These are phyloP conservation scores for Thera obeliscata DNA, from an alignment of 2,888 invertebrate genomes.

Conservation along the genomic window DNA sequence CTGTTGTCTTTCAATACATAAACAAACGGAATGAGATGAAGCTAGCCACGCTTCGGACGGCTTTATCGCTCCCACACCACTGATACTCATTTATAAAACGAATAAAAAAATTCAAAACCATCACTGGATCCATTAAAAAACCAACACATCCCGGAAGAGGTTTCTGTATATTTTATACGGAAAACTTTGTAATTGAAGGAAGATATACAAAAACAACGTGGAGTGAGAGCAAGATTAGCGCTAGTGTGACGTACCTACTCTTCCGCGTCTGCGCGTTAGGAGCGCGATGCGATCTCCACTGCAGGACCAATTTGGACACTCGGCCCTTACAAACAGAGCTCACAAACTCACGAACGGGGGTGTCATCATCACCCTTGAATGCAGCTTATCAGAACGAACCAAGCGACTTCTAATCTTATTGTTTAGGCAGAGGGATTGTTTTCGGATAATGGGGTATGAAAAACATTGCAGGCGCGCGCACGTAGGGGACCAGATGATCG, in stretches of 20 bases:
- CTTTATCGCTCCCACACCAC: slow-evolving; percentile 21
- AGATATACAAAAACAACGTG: slow-evolving; percentile 56
- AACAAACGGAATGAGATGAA: slow-evolving; percentile 80
- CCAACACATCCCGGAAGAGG: slow-evolving; percentile 6
- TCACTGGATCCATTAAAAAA: slow-evolving; percentile 4
- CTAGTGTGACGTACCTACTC: slow-evolving; percentile 77
- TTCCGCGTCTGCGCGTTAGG: slow-evolving; percentile 79
- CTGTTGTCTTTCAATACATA: slow-evolving; percentile 83
- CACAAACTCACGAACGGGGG: slow-evolving; percentile 54
- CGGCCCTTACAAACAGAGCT: slow-evolving; percentile 64
- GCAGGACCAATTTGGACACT: slow-evolving; percentile 68
- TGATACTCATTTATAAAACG: slow-evolving; percentile 12
- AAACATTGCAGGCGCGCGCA: slow-evolving; percentile 66
- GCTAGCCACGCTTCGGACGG: slow-evolving; percentile 60
- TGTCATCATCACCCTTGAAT: slow-evolving; percentile 59
- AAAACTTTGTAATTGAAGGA: slow-evolving; percentile 37
- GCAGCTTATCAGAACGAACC: slow-evolving; percentile 54
- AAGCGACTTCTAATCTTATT: slow-evolving; percentile 47
- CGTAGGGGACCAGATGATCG: slow-evolving; percentile 74
- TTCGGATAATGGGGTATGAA: slow-evolving; percentile 23
- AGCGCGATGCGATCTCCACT: slow-evolving; percentile 56
- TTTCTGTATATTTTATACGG: slow-evolving; percentile 3
- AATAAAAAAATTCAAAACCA: slow-evolving; percentile 7
- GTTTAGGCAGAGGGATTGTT: slow-evolving; percentile 11
- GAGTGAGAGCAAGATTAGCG: slow-evolving; percentile 70